Percentiles rank a stretch among this genome's conserved stretches.
Evolutionary conservation across 2,888 invertebrate genomes (phyloP).

Genomic region (Melangyna quadrimaculata): DNA sequence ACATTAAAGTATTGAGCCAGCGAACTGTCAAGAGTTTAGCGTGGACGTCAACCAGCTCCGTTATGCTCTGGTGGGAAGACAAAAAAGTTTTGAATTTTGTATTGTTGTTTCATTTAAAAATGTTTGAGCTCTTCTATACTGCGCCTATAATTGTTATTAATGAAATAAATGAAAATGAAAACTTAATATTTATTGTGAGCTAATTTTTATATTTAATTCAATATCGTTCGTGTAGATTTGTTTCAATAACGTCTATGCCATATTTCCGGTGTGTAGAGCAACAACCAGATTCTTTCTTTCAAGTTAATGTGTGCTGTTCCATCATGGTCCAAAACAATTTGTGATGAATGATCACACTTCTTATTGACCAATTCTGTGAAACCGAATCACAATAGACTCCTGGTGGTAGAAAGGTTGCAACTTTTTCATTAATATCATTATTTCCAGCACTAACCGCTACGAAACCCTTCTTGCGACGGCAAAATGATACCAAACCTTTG

Average conservation of each 20-base stretch:
- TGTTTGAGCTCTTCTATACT: no score
- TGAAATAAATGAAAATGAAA: no score
- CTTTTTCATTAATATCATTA: constrained; percentile 81
- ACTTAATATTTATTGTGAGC: no score
- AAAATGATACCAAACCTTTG: constrained; percentile 90
- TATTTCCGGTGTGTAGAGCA: constrained; percentile 84
- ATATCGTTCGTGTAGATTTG: neutral
- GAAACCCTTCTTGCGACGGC: constrained; percentile 88
- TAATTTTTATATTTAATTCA: no score
- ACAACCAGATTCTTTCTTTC: constrained; percentile 83
- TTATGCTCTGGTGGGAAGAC: no score
- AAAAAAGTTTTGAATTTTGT: no score
- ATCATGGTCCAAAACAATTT: constrained; percentile 45
- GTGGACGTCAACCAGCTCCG: no score
- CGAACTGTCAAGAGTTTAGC: no score
- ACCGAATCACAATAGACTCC: constrained; percentile 93
- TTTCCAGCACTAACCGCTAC: constrained; percentile 87
- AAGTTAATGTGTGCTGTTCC: constrained; percentile 67
- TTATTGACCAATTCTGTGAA: constrained; percentile 82
- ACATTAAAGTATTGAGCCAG: no score
- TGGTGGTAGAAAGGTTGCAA: constrained; percentile 85
- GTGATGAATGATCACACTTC: constrained; percentile 75
- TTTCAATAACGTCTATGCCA: neutral
- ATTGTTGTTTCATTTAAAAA: no score
- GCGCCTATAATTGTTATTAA: no score